Base-by-base conservation (phyloP, 2,888 invertebrate genomes). In the Trachelus tabidus region DNA sequence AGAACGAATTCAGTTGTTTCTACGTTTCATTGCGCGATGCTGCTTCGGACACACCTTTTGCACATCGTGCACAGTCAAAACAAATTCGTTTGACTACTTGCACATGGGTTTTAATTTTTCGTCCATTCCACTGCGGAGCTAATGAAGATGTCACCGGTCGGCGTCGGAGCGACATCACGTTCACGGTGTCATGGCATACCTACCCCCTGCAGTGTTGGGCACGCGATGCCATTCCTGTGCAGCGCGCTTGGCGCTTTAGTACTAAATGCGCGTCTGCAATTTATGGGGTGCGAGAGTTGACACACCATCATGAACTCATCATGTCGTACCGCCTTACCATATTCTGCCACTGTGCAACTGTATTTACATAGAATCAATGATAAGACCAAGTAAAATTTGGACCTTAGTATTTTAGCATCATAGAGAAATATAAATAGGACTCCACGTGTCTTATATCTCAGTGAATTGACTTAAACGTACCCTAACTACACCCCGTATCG, bases 241-340 rank as follows among this genome's bases (percentile, higher is more conserved):
- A 23, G 31, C 15, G 12, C 31, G 33, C 31, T 23, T 31, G 31
- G 31, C 31, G 31, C 77, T 77, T 81, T 75, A 56, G 69, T 81
- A 82, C 81, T 83, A 81, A 85, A 85, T 75, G 82, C 83, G 80
- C 79, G 76, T 76, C 73, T 77, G 75, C 84, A 84, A 86, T 86
- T 86, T 86, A 85, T 85, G 83, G 83, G 83, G 85, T 85, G 86
- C 82, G 81, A 82, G 81, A 81, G 73, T 31, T 73, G 73, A 76
- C 68, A 71, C 68, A 74, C 69, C 79, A 77, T 79, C 74, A 76
- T 76, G 69, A 34, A 73, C 35, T 68, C 77, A 76, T 76, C 75
- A 56, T 76, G 76, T 73, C 75, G 37, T 34, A 15, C 12, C 35
- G 30, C 76, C 69, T 40, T 34, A 73, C 75, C 75, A 40, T 56